phyloP scores from a whole-genome alignment of 2,797 vertebrate genomes.

The Melanotaenia nigrans region DNA sequence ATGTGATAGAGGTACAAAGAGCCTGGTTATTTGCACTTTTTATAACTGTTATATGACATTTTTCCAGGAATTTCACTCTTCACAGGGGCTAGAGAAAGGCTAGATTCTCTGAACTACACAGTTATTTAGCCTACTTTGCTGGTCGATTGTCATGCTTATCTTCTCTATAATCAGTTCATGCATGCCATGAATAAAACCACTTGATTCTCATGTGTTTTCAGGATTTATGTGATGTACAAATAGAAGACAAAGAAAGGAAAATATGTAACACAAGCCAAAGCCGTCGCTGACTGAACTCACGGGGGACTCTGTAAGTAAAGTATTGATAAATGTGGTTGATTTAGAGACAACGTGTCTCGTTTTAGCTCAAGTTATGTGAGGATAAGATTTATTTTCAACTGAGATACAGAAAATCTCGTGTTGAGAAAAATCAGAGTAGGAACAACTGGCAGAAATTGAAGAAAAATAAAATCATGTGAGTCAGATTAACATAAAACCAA shows the following conservation, averaged over 20 bases:
- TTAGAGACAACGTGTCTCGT: neutral
- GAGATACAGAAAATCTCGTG: neutral
- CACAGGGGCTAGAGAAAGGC: neutral
- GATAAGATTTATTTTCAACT: neutral
- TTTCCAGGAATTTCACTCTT: constrained; percentile 25
- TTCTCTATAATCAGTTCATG: constrained; percentile 27
- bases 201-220: constrained; percentile 51
- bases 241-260: neutral
- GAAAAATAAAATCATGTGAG: constrained; percentile 11
- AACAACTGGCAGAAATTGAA: neutral
- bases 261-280: constrained; percentile 3
- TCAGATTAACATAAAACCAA: constrained; percentile 5
- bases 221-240: constrained; percentile 31
- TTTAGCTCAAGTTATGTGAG: neutral
- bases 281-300: neutral
- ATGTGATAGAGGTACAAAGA: neutral
- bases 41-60: neutral
- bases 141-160: constrained; percentile 11
- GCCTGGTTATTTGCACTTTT: neutral
- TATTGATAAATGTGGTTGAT: neutral
- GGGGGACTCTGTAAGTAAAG: too few relatives aligned
- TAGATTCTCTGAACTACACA: constrained; percentile 9
- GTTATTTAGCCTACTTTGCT: constrained; percentile 15
- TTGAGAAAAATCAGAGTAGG: neutral
- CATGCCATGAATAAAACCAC: constrained; percentile 34